A percentile compares a stretch with the other conserved stretches of the same genome.
Evolutionary conservation across 2,797 vertebrate genomes (phyloP).

Genomic region (Myioborus miniatus): DNA sequence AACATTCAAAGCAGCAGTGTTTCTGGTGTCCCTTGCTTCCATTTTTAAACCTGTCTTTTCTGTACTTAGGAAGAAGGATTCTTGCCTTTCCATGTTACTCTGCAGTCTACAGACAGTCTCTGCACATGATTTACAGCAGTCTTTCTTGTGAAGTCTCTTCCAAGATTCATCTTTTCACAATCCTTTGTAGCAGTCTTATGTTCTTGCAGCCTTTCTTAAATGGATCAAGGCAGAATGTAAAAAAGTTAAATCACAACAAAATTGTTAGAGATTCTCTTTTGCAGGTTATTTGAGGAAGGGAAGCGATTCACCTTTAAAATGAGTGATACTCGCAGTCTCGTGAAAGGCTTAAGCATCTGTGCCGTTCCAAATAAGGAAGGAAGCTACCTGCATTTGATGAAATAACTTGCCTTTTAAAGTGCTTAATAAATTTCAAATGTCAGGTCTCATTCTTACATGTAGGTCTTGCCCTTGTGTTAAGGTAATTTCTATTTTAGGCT

Average conservation of each 20-base stretch:
- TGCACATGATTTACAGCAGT: slow-evolving; percentile 4
- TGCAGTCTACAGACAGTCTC: slow-evolving; percentile 1
- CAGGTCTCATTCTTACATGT: slow-evolving; percentile 19
- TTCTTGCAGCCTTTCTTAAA: slow-evolving; percentile 16
- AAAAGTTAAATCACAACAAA: not conserved
- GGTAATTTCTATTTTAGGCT: slow-evolving; percentile 20
- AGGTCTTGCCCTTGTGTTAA: slow-evolving; percentile 23
- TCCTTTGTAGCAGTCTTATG: slow-evolving; percentile 8
- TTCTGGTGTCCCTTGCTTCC: not conserved
- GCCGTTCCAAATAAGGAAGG: not conserved
- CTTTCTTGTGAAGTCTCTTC: slow-evolving; percentile 2
- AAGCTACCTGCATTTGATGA: not conserved
- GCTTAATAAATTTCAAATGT: slow-evolving; percentile 52
- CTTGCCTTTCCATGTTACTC: not conserved
- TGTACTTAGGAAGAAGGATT: slow-evolving; percentile 7
- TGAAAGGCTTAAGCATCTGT: not conserved
- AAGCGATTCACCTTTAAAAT: not conserved
- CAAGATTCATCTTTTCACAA: not conserved
- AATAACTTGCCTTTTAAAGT: slow-evolving; percentile 30
- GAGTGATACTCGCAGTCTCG: not conserved
- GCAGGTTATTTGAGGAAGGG: not conserved
- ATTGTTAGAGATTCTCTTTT: not conserved
- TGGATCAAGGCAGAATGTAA: not conserved
- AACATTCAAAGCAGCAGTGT: slow-evolving; percentile 11
- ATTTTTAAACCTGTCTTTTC: slow-evolving; percentile 27